Evolutionary conservation across 1,140 invertebrate genomes (phyloP).

Genomic region (Pseudomyrmex cubaensis): DNA sequence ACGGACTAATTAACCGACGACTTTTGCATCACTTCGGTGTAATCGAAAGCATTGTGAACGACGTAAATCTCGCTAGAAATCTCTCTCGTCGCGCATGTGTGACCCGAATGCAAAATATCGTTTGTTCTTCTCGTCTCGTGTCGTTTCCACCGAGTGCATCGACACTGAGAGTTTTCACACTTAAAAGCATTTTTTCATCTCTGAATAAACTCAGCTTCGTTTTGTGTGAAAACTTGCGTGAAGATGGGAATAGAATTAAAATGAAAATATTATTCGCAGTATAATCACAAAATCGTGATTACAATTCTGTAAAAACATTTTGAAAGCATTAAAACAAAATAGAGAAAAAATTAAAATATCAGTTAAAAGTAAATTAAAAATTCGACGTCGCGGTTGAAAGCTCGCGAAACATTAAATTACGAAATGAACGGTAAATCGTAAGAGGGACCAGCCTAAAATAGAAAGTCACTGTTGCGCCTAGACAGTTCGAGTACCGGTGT

Average conservation of each 20-base stretch:
- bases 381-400: conserved; percentile 53
- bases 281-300: not conserved
- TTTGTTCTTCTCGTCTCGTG: conserved; percentile 31
- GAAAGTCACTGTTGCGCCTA: conserved; percentile 56
- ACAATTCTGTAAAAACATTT: not conserved
- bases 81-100: not conserved
- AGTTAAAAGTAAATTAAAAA: too few relatives aligned
- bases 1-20: conserved; percentile 27
- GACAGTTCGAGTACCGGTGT: conserved; percentile 61
- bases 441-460: conserved; percentile 67
- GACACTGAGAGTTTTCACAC: conserved; percentile 34
- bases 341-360: too few relatives aligned
- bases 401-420: conserved; percentile 67
- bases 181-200: conserved; percentile 4
- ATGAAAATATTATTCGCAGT: not conserved
- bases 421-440: conserved; percentile 71
- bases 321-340: not conserved
- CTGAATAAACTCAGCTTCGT: not conserved
- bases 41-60: not conserved
- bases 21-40: not conserved
- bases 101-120: conserved; percentile 28
- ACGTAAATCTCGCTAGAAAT: not conserved
- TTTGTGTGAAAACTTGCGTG: not conserved
- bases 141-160: not conserved
- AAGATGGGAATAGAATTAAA: not conserved